Base-by-base conservation (phyloP, 2,797 vertebrate species). In the Rhabdomys pumilio region DNA sequence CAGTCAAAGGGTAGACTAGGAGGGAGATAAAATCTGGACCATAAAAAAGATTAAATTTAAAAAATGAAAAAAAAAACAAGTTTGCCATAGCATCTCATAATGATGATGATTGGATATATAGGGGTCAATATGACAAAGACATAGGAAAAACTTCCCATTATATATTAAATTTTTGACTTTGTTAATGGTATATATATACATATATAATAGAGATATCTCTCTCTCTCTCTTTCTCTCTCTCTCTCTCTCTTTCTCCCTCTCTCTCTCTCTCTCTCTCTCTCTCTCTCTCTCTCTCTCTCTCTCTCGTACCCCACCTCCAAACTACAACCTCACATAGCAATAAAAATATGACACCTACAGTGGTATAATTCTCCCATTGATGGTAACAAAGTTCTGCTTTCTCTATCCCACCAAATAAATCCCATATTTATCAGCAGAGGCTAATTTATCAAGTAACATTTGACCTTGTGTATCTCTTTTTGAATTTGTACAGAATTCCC, bases 391-490 rank as follows among this genome's bases (percentile, higher is more conserved):
- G 15, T 31, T 34, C 5, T 72, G 11, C 34, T 93, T 90, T 41
- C 55, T 89, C 26, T 38, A 47, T 84, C 24, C 65, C 50, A 73
- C n/a, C 34, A 77, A 47, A 47, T 34, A 93, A 92, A 82, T 44
- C 22, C 1, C 12, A 34, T 47, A 61, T 65, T 91, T 76, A 81
- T 80, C 53, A 94, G 59, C 53, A 91, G 47, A 93, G 6, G 4
- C 44, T 38, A n/a, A 11, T 34, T 75, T 7, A 89, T 83, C 82
- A 53, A 53, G 34, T 87, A 73, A 47, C 47, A 53, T 87, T 77
- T 90, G 14, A 26, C 6, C 59, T 63, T 82, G 29, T 13, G 93
- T 89, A 63, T 14, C 6, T 94, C 75, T 63, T 86, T 95, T 93
- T 69, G 41, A 55, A 34, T 91, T 84, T 44, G 3, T 22, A 77